A percentile compares a stretch with the other conserved stretches of the same genome.
phyloP scores from a whole-genome alignment of 53 echinoderm and acorn worm genomes.

The Paracentrotus lividus region DNA sequence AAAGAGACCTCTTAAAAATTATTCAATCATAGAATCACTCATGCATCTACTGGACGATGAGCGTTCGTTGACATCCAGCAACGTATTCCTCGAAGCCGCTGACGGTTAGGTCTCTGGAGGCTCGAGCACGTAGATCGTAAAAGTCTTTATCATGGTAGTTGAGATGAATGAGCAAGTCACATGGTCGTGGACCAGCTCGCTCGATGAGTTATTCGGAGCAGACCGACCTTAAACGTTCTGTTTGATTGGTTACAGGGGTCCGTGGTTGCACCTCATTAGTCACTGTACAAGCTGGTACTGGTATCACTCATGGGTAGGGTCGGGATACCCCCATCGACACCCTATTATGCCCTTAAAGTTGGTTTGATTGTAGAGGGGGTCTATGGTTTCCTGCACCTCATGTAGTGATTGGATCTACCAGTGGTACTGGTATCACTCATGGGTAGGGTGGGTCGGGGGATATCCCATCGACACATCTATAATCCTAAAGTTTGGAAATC shows the following conservation, averaged over 20 bases:
- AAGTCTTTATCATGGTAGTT: background rate
- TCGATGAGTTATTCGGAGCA: background rate
- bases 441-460: no score
- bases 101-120: background rate
- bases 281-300: background rate
- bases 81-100: background rate
- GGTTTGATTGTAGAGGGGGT: no score
- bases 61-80: background rate
- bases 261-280: conserved; percentile 34
- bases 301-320: background rate
- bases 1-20: no score
- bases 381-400: no score
- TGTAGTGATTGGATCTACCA: no score
- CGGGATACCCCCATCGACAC: background rate
- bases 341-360: no score
- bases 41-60: no score
- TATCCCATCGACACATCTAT: no score
- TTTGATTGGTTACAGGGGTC: background rate
- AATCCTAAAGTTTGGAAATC: no score
- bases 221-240: conserved; percentile 33
- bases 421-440: no score
- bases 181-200: conserved; percentile 30
- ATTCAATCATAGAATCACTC: no score
- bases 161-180: background rate
- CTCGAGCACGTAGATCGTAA: background rate